These are phyloP conservation scores for Synergus umbraculus DNA, from an alignment of 2,888 invertebrate genomes.

Conservation along the genomic window DNA sequence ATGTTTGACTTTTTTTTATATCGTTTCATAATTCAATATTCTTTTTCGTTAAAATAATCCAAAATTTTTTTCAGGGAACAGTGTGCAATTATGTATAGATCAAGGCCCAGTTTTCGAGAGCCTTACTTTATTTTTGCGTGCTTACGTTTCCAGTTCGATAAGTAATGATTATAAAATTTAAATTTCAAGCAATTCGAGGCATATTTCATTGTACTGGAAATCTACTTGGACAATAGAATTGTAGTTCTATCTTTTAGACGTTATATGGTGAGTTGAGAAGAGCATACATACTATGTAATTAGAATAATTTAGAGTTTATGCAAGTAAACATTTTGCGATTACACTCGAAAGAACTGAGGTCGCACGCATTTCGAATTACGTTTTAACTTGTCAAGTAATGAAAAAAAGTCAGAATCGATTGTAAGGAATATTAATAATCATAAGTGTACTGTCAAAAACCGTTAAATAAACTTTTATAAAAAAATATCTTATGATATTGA, in stretches of 20 bases:
- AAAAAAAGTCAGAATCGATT: conserved; percentile 28
- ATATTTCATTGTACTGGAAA: conserved; percentile 12
- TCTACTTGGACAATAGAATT: conserved; percentile 18
- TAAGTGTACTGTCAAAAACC: conserved; percentile 39
- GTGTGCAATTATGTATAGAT: conserved; percentile 38
- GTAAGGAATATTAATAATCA: conserved; percentile 21
- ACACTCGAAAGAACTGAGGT: conserved; percentile 25
- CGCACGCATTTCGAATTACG: conserved; percentile 26
- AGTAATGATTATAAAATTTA: background rate
- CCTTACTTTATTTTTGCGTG: conserved; percentile 19
- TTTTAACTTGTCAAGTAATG: conserved; percentile 6
- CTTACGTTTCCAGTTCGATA: conserved; percentile 25
- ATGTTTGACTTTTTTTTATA: background rate
- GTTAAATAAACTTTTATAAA: conserved; percentile 39
- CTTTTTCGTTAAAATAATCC: conserved; percentile 13
- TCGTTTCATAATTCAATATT: background rate
- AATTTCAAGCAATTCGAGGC: background rate
- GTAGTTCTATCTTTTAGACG: conserved; percentile 20
- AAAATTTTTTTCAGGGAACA: conserved; percentile 38
- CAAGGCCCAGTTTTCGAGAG: conserved; percentile 19
- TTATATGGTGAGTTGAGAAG: conserved; percentile 24
- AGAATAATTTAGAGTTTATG: conserved; percentile 31
- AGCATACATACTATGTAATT: conserved; percentile 3
- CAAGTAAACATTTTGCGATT: conserved; percentile 9
- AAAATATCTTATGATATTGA: background rate